Conservation (phyloP, 2,888 invertebrate genomes). For the Apoda limacodes region DNA sequence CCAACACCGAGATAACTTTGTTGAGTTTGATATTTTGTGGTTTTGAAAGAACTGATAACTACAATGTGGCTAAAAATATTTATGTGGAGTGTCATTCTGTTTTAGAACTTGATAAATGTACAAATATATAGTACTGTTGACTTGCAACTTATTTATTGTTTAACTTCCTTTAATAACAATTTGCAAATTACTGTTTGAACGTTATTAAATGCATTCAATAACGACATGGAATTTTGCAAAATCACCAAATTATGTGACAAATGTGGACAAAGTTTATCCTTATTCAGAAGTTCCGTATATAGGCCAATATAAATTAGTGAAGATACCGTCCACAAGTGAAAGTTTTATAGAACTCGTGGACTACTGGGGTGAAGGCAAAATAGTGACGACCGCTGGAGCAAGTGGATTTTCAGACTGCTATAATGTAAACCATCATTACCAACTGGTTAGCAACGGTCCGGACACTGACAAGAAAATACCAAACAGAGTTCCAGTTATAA, state of each 20-base stretch:
- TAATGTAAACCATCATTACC: constrained; percentile 32
- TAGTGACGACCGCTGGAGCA: constrained; percentile 15
- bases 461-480: constrained; percentile 31
- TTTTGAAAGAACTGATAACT: no score
- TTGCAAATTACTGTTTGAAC: no score
- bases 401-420: constrained; percentile 32
- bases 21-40: no score
- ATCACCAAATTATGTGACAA: constrained; percentile 27
- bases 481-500: constrained; percentile 31
- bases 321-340: constrained; percentile 22
- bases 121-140: no score
- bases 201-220: no score
- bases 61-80: no score
- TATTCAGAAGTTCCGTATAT: constrained; percentile 36
- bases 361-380: constrained; percentile 38
- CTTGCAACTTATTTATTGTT: no score
- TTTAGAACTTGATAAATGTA: no score
- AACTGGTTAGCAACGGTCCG: constrained; percentile 31
- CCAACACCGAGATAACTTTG: no score
- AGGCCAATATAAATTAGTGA: constrained; percentile 29
- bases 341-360: constrained; percentile 29
- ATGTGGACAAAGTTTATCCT: constrained; percentile 27
- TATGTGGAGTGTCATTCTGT: no score
- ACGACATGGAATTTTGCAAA: constrained; percentile 13
- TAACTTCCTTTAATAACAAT: no score